Conservation (phyloP, 35 echinoderm and acorn worm species). For the Strongylocentrotus purpuratus region DNA sequence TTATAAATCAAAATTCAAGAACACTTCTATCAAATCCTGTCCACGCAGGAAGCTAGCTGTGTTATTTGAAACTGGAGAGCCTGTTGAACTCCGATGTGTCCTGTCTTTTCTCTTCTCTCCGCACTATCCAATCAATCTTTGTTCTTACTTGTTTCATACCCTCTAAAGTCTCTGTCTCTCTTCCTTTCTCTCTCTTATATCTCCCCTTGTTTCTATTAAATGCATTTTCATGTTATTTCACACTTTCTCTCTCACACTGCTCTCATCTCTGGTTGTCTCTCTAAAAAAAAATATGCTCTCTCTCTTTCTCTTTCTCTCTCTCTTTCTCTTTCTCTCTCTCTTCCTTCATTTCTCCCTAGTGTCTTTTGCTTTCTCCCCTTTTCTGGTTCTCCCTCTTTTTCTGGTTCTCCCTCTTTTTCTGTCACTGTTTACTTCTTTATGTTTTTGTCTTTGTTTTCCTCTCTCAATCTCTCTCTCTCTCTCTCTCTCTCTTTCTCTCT, state of each 20-base stretch:
- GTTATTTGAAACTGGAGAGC: conserved; percentile 1
- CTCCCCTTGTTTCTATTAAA: neutral
- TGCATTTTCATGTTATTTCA: neutral
- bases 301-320: neutral
- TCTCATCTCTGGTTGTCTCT: neutral
- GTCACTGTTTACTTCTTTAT: neutral
- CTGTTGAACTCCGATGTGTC: neutral
- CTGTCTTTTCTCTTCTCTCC: neutral
- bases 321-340: neutral
- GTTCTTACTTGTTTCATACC: neutral
- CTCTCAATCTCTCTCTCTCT: neutral
- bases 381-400: neutral
- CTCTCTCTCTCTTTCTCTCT: neutral
- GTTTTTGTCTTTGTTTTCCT: neutral
- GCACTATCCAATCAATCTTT: neutral
- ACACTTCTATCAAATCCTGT: neutral
- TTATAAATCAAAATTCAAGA: conserved; percentile 20
- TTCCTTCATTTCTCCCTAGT: neutral
- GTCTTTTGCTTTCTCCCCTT: neutral
- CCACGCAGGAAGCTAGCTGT: neutral
- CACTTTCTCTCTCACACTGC: neutral
- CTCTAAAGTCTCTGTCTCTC: neutral
- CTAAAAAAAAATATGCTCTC: neutral
- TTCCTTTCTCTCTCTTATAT: neutral
- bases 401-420: neutral